Evolutionary conservation across 2,888 invertebrate species (phyloP).

Genomic region (Drosophila paranaensis): DNA sequence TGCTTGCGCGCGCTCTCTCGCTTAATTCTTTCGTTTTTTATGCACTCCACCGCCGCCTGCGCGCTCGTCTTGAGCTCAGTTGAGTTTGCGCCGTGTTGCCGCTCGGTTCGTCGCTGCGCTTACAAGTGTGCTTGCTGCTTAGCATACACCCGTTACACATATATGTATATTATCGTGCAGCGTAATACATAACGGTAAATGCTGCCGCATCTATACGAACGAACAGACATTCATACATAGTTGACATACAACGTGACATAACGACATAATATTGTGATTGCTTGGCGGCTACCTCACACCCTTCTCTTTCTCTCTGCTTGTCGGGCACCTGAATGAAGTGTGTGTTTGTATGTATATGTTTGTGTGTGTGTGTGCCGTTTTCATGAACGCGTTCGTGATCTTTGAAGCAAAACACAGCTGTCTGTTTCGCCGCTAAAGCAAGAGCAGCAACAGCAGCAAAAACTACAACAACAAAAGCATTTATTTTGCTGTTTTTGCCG

Average conservation of each 20-base stretch:
- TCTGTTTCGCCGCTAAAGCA: constrained; percentile 67
- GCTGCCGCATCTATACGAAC: constrained; percentile 47
- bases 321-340: constrained; percentile 26
- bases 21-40: constrained; percentile 34
- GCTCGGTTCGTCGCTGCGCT: constrained; percentile 58
- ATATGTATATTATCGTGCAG: constrained; percentile 31
- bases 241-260: constrained; percentile 68
- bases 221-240: constrained; percentile 6
- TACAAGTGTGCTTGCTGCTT: constrained; percentile 31
- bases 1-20: constrained; percentile 12
- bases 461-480: constrained; percentile 12
- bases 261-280: constrained; percentile 70
- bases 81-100: constrained; percentile 63
- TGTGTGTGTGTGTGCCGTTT: constrained; percentile 48
- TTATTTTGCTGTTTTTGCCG: constrained; percentile 48
- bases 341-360: constrained; percentile 38
- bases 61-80: constrained; percentile 51
- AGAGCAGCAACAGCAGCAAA: constrained; percentile 26
- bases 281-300: constrained; percentile 31
- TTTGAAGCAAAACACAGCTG: constrained; percentile 80
- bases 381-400: constrained; percentile 82
- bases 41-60: constrained; percentile 39
- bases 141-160: constrained; percentile 37
- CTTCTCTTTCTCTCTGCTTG: background rate
- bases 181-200: constrained; percentile 63